Evolutionary conservation across 2,113 vertebrate genomes (phyloP).

Genomic region (Laterallus jamaicensis): DNA sequence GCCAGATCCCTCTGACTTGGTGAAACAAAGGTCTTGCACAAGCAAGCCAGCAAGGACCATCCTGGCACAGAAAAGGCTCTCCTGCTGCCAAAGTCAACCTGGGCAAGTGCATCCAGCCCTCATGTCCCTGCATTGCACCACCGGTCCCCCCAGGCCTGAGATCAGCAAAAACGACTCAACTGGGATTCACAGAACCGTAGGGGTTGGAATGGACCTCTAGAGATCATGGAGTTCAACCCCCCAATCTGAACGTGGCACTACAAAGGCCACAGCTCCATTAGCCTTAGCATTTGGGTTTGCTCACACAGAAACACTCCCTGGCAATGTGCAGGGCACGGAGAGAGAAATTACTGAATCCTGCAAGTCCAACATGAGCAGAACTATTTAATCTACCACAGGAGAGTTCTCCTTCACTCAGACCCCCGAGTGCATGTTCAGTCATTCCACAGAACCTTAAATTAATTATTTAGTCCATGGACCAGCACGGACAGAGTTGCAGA

Average conservation of each 20-base stretch:
- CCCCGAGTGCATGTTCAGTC: accelerated
- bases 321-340: accelerated
- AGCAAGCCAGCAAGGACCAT: not conserved
- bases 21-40: not conserved
- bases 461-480: not conserved
- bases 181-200: too few relatives aligned
- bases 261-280: not conserved
- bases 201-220: too few relatives aligned
- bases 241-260: not conserved
- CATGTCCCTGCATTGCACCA: accelerated
- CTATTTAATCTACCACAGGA: not conserved
- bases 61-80: not conserved
- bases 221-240: too few relatives aligned
- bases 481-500: accelerated
- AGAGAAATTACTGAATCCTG: not conserved
- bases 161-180: accelerated
- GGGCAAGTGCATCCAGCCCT: not conserved
- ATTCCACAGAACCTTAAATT: not conserved
- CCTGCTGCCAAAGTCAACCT: not conserved
- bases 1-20: not conserved
- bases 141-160: not conserved
- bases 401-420: not conserved
- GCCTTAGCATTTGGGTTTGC: not conserved
- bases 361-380: not conserved
- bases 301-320: not conserved